phyloP scores from a whole-genome alignment of 2,888 invertebrate species.

The Xanthia icteritia region DNA sequence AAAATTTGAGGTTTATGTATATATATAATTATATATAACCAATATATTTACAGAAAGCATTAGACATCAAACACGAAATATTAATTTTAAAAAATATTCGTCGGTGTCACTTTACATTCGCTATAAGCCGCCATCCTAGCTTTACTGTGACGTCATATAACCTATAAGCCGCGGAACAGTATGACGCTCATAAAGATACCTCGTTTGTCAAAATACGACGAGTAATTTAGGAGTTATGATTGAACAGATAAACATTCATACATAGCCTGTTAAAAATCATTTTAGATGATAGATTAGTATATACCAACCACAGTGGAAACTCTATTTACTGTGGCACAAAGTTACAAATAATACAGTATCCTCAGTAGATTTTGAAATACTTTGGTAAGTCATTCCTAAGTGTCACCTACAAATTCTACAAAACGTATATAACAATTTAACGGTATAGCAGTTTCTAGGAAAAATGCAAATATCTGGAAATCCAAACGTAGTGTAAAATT shows the following conservation, averaged over 20 bases:
- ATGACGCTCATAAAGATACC: neutral
- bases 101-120: neutral
- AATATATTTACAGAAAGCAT: neutral
- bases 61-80: neutral
- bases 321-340: neutral
- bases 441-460: neutral
- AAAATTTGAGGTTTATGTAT: too few relatives aligned
- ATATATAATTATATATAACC: too few relatives aligned
- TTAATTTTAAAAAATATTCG: neutral
- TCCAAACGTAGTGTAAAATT: conserved; percentile 22
- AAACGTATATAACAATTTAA: neutral
- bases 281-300: too few relatives aligned
- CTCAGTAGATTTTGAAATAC: neutral
- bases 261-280: neutral
- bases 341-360: neutral
- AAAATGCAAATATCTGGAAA: conserved; percentile 13
- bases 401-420: neutral
- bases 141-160: neutral
- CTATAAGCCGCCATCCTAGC: neutral
- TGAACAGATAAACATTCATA: neutral
- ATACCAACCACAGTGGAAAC: neutral
- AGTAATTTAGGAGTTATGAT: neutral
- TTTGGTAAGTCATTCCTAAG: neutral
- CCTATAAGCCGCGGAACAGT: neutral
- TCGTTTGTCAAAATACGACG: neutral